Percentiles rank a stretch among this genome's conserved stretches.
Evolutionary conservation across 1,140 invertebrate genomes (phyloP).

Genomic region (Tachypleus tridentatus): DNA sequence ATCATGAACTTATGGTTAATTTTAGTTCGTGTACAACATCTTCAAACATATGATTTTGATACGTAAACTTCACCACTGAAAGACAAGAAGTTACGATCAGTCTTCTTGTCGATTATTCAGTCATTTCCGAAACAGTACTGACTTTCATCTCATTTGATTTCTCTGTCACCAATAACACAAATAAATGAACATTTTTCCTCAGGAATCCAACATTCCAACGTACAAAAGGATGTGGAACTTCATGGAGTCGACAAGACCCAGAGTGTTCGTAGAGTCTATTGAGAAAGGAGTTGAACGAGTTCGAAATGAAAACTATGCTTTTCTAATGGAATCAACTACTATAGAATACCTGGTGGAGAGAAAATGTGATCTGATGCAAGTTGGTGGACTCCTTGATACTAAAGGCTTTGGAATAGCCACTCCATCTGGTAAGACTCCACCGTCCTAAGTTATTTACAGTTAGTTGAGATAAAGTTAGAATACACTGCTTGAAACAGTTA

Average conservation of each 20-base stretch:
- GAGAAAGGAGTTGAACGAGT: slow-evolving; percentile 79
- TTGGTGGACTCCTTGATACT: slow-evolving; percentile 57
- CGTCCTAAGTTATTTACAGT: too few species aligned
- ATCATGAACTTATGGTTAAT: too few species aligned
- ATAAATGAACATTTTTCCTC: slow-evolving; percentile 8
- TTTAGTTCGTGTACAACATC: too few species aligned
- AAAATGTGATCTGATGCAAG: slow-evolving; percentile 59
- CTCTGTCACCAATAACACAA: too few species aligned
- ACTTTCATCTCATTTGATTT: too few species aligned
- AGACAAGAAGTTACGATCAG: too few species aligned
- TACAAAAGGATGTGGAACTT: slow-evolving; percentile 70
- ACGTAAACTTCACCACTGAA: too few species aligned
- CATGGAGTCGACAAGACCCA: slow-evolving; percentile 64
- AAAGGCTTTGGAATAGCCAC: slow-evolving; percentile 40
- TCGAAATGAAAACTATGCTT: slow-evolving; percentile 54
- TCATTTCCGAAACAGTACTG: background rate
- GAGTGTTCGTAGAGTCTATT: slow-evolving; percentile 66
- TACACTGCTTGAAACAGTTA: too few species aligned
- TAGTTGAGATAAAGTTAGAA: too few species aligned
- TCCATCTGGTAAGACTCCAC: slow-evolving; percentile 28
- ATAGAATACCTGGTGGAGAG: slow-evolving; percentile 64
- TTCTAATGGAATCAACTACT: slow-evolving; percentile 71
- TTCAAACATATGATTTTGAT: too few species aligned
- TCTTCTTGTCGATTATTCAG: too few species aligned
- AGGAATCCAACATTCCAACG: slow-evolving; percentile 76